phyloP scores from a whole-genome alignment of 2,113 vertebrate genomes.

The Xenopus tropicalis region UCB_Xtro_10.0 CM004450.2:104086501-104087000 shows the following conservation, averaged over 20 bases:
- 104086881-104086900: too few relatives aligned
- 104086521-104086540: constrained; percentile 60
- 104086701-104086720: constrained; percentile 60
- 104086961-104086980: too few relatives aligned
- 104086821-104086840: constrained; percentile 24
- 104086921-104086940: too few relatives aligned
- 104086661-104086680: constrained; percentile 64
- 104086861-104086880: constrained; percentile 67
- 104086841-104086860: constrained; percentile 53
- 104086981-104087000: too few relatives aligned
- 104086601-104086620: constrained; percentile 95
- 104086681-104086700: constrained; percentile 60
- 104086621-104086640: constrained; percentile 93
- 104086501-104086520: constrained; percentile 59
- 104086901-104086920: too few relatives aligned
- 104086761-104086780: constrained; percentile 57
- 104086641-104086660: constrained; percentile 61
- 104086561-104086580: constrained; percentile 75
- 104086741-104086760: constrained; percentile 68
- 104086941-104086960: too few relatives aligned
- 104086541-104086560: constrained; percentile 51
- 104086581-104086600: constrained; percentile 69
- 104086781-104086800: constrained; percentile 65
- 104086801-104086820: constrained; percentile 58
- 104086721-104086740: constrained; percentile 64